These are phyloP conservation scores for Centruroides sculpturatus DNA, from an alignment of 1,140 invertebrate genomes.

Conservation along the genomic window DNA sequence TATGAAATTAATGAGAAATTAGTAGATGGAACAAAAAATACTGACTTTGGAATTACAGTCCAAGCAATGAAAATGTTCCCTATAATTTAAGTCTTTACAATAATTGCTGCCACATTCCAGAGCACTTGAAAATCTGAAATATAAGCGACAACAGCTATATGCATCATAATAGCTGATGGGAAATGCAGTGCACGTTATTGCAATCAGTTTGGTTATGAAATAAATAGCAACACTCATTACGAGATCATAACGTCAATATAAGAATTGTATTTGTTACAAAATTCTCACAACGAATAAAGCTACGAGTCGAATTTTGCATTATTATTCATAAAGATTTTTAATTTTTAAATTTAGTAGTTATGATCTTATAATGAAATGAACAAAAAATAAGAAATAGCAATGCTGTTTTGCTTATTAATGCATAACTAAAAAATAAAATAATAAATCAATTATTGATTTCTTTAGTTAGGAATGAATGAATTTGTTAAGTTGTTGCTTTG, in stretches of 20 bases:
- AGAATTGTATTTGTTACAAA: neutral
- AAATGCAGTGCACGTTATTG: neutral
- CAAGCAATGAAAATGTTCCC: constrained; percentile 93
- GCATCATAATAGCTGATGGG: neutral
- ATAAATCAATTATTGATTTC: neutral
- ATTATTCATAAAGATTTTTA: neutral
- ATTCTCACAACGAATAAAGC: neutral
- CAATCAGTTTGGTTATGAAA: neutral
- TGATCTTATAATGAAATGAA: neutral
- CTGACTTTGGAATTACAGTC: constrained; percentile 57
- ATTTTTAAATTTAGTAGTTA: neutral
- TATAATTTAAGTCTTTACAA: constrained; percentile 66
- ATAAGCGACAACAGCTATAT: neutral
- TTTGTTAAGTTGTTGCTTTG: neutral
- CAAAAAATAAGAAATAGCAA: neutral
- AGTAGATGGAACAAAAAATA: neutral
- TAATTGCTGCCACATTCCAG: constrained; percentile 60
- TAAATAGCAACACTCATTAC: neutral
- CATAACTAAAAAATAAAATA: neutral
- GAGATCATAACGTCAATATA: neutral
- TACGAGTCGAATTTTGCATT: neutral
- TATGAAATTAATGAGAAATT: neutral
- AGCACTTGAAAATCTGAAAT: constrained; percentile 43
- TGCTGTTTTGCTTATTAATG: neutral
- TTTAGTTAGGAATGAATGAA: neutral